Conservation (phyloP, 2,113 vertebrate species). For the Hymenochirus boettgeri region DNA sequence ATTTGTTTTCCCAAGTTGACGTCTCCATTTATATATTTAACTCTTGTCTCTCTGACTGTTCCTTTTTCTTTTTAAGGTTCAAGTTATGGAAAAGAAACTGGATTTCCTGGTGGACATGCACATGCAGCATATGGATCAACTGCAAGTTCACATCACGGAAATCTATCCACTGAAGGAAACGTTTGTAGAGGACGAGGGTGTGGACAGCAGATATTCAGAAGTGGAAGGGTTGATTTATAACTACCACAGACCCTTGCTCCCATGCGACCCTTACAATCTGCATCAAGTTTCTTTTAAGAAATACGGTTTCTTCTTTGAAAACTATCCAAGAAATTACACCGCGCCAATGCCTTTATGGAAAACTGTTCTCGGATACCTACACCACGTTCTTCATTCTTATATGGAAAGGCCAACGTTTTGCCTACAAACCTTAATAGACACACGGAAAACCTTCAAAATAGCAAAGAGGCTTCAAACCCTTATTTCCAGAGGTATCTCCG, state of each 20-base stretch:
- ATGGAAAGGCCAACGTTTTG: conserved; percentile 70
- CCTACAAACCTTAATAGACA: conserved; percentile 74
- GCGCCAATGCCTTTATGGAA: conserved; percentile 50
- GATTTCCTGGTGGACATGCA: conserved; percentile 99
- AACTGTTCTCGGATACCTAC: conserved; percentile 51
- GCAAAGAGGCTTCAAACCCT: conserved; percentile 53
- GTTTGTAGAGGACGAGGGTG: conserved; percentile 49
- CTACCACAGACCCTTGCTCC: conserved; percentile 71
- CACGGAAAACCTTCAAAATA: conserved; percentile 53
- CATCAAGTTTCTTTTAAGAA: conserved; percentile 77
- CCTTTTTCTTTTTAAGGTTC: conserved; percentile 76
- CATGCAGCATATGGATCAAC: conserved; percentile 82
- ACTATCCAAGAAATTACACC: conserved; percentile 49
- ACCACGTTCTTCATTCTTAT: conserved; percentile 52
- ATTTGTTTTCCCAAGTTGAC: no score
- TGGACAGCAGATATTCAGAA: conserved; percentile 66
- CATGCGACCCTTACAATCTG: conserved; percentile 63
- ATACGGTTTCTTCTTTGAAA: conserved; percentile 65
- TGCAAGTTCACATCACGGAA: conserved; percentile 70
- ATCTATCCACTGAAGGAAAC: conserved; percentile 70
- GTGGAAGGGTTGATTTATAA: conserved; percentile 79
- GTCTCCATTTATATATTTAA: no score
- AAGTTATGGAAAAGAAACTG: conserved; percentile 97
- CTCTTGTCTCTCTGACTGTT: no score
- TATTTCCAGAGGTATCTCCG: conserved; percentile 56